Percentiles rank a stretch among this genome's conserved stretches.
Conservation (phyloP, 2,888 invertebrate species). For the Dynastes grantii region DNA sequence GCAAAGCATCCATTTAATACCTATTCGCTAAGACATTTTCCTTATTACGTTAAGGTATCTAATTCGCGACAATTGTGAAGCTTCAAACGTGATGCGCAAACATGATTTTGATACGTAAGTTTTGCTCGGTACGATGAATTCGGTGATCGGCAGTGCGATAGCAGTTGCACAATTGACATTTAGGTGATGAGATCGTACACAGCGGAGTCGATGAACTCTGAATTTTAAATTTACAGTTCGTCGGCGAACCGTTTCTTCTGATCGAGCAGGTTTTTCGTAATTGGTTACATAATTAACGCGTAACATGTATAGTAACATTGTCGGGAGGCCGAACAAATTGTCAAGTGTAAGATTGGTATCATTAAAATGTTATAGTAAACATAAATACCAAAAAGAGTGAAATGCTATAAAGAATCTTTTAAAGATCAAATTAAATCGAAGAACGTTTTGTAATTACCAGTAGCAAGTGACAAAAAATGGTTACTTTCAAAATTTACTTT, state of each 20-base stretch:
- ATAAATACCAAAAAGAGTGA: too few species aligned
- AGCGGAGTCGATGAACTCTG: slow-evolving; percentile 43
- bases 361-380: too few species aligned
- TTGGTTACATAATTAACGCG: slow-evolving; percentile 6
- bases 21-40: neutral
- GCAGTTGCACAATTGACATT: slow-evolving; percentile 40
- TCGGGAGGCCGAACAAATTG: too few species aligned
- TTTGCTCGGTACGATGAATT: neutral
- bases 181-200: slow-evolving; percentile 26
- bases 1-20: neutral
- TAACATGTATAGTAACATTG: neutral
- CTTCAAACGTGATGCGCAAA: neutral
- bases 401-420: too few species aligned
- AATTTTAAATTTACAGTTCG: slow-evolving; percentile 50
- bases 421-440: too few species aligned
- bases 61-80: neutral
- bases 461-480: too few species aligned
- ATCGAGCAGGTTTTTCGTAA: slow-evolving; percentile 41
- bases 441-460: too few species aligned
- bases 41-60: neutral
- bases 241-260: slow-evolving; percentile 28
- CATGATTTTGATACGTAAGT: neutral
- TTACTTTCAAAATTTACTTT: too few species aligned
- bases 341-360: too few species aligned
- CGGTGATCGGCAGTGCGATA: neutral